Percentiles rank a stretch among this genome's conserved stretches.
These are phyloP conservation scores for Ormia ochracea DNA, from an alignment of 2,888 invertebrate species.

Conservation along the genomic window DNA sequence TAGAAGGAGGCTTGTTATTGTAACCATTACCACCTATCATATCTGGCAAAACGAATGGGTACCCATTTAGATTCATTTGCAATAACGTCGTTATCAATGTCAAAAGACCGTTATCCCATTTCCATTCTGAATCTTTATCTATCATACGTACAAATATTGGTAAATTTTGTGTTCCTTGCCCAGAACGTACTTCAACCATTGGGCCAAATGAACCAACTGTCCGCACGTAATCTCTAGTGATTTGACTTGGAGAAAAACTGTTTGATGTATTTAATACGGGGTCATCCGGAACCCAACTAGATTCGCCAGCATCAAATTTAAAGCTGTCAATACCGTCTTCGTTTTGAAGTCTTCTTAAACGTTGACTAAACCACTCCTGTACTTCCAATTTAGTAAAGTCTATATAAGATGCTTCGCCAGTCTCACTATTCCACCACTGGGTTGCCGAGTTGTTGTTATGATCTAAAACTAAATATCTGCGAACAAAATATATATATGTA, in stretches of 20 bases:
- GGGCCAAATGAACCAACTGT: conserved; percentile 79
- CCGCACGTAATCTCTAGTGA: conserved; percentile 78
- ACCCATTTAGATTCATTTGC: conserved; percentile 77
- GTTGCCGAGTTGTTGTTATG: conserved; percentile 75
- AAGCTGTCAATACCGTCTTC: conserved; percentile 84
- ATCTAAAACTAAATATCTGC: conserved; percentile 76
- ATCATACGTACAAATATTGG: conserved; percentile 85
- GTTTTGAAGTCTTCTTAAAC: conserved; percentile 78
- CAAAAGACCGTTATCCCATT: conserved; percentile 81
- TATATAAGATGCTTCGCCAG: conserved; percentile 78
- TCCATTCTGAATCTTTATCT: conserved; percentile 84
- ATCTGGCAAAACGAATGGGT: conserved; percentile 85
- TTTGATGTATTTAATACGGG: conserved; percentile 79
- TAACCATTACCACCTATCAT: conserved; percentile 85
- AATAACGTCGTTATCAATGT: conserved; percentile 81
- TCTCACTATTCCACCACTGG: conserved; percentile 78
- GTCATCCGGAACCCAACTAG: conserved; percentile 80
- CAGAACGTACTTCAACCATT: conserved; percentile 83
- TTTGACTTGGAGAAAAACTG: conserved; percentile 75
- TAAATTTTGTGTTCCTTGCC: conserved; percentile 80
- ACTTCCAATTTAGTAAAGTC: conserved; percentile 84
- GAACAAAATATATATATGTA: background rate
- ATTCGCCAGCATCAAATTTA: conserved; percentile 88
- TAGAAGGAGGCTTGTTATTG: conserved; percentile 77
- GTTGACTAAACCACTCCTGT: conserved; percentile 78